Evolutionary conservation across 2,113 vertebrate genomes (phyloP), one percentile per base, ranked within the genome.

Genomic region (Capricornis sumatraensis): DNA sequence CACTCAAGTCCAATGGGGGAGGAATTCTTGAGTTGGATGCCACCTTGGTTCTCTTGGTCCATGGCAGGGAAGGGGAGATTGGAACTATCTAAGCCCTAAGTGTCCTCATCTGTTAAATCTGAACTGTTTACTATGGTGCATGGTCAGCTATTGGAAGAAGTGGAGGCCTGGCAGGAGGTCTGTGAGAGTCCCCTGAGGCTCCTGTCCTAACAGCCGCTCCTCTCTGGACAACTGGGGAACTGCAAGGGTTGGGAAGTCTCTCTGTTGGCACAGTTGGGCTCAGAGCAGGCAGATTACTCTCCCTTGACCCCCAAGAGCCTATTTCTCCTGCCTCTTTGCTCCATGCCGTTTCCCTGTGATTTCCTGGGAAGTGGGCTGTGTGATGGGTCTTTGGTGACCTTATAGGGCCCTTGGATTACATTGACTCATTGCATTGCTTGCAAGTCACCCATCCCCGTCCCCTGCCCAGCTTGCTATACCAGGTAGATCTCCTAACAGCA

Each of bases 1-100:
- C 53, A 12, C 50, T 87, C 58, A 64, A 1, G 19, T 86, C 52
- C 2, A 10, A 50, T 17, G 6, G 27, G 53, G 33, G 36, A 64
- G 67, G 45, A n/a, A 58, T 45, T 86, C 91, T 64, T 19, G 21
- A 25, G 33, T 43, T 53, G 3, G 25, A 27, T 1, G 0, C 88
- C 58, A 71, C 94, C 47, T 96, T 96, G 92, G 64, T 83, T 57
- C 53, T 67, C 52, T 36, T 27, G 64, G 11, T 81, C 17, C 23
- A 1, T 7, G 40, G 30, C 4, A 8, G 43, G 8, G 10, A 55
- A 5, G 1, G 4, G 15, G 36, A 16, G 15, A 33, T 25, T 23
- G 71, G 91, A 83, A 81, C 2, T 40, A 43, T 52, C 8, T 60
- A 78, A 88, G 64, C 2, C 16, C 21, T 62, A 5, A 7, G 76